Evolutionary conservation across 2,113 vertebrate species (phyloP).

Genomic region (Antennarius striatus): DNA sequence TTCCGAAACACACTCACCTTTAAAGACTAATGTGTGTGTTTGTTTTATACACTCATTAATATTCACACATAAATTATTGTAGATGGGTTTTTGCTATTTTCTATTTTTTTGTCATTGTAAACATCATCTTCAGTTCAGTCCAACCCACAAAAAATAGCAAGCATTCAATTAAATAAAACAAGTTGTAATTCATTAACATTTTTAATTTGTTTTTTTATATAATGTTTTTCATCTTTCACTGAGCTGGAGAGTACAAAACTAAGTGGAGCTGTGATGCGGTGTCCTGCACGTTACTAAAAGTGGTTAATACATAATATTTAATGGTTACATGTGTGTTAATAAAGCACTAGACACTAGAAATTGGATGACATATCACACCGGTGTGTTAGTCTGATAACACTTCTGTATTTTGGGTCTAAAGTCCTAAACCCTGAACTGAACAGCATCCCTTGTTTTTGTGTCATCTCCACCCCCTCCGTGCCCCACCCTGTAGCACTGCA

Average conservation of each 20-base stretch:
- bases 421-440: not conserved
- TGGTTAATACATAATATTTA: too few species aligned
- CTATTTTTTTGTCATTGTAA: too few species aligned
- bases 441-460: slow-evolving; percentile 8
- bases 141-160: slow-evolving; percentile 4
- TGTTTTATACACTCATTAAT: too few species aligned
- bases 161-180: not conserved
- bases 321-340: too few species aligned
- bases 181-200: not conserved
- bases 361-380: not conserved
- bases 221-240: too few species aligned
- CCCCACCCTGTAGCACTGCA: slow-evolving; percentile 41
- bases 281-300: too few species aligned
- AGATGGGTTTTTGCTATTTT: too few species aligned
- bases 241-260: too few species aligned
- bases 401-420: not conserved
- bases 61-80: too few species aligned
- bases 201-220: too few species aligned
- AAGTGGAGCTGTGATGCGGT: too few species aligned
- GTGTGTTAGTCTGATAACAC: not conserved
- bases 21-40: not conserved
- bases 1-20: too few species aligned
- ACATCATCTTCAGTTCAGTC: not conserved
- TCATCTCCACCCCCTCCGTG: slow-evolving; percentile 14
- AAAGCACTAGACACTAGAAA: not conserved